A percentile compares a stretch with the other conserved stretches of the same genome.
phyloP scores from a whole-genome alignment of 2,888 invertebrate species.

The Hydrotaea cyrtoneurina region DNA sequence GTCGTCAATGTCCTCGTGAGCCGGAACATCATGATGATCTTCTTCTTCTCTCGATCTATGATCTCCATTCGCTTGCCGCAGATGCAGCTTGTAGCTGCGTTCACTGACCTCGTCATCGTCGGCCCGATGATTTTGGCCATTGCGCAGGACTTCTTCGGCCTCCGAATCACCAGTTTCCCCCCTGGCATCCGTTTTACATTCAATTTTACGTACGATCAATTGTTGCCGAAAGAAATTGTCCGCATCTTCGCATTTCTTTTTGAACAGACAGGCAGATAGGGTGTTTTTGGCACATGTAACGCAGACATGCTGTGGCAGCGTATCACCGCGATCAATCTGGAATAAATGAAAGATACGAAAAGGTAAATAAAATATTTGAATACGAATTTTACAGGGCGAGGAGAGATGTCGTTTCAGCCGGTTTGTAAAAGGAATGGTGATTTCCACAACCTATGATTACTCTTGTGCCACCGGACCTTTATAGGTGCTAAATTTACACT shows the following conservation, averaged over 20 bases:
- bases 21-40: slow-evolving; percentile 56
- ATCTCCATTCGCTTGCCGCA: slow-evolving; percentile 66
- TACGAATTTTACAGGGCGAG: too few species aligned
- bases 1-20: slow-evolving; percentile 55
- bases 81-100: slow-evolving; percentile 69
- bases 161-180: slow-evolving; percentile 45
- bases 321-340: slow-evolving; percentile 78
- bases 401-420: too few species aligned
- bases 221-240: slow-evolving; percentile 80
- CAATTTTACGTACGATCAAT: slow-evolving; percentile 77
- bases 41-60: slow-evolving; percentile 34
- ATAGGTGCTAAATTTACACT: too few species aligned
- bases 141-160: slow-evolving; percentile 51
- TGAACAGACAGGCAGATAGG: slow-evolving; percentile 78
- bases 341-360: slow-evolving; percentile 40
- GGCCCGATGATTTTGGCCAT: slow-evolving; percentile 61
- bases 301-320: slow-evolving; percentile 79
- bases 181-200: slow-evolving; percentile 66
- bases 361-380: too few species aligned
- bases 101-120: slow-evolving; percentile 50
- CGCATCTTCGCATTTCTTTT: slow-evolving; percentile 80
- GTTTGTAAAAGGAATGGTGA: too few species aligned
- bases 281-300: slow-evolving; percentile 78
- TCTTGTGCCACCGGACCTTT: too few species aligned
- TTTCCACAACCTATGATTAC: too few species aligned